Evolutionary conservation across 2,113 vertebrate species (phyloP).

Genomic region (Ascaphus truei): DNA sequence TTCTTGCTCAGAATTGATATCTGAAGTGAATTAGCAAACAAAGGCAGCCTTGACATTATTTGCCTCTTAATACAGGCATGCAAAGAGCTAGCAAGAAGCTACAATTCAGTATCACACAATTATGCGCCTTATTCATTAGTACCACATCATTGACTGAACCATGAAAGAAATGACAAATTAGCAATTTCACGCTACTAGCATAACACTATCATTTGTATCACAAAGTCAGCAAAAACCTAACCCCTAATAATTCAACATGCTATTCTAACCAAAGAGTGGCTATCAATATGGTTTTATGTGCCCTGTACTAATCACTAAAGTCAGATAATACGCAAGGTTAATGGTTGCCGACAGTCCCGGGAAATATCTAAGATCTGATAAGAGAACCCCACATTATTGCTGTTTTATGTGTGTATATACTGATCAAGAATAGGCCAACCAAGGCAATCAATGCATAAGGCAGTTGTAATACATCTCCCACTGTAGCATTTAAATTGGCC

Average conservation of each 20-base stretch:
- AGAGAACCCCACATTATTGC: constrained; percentile 64
- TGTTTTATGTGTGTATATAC: constrained; percentile 55
- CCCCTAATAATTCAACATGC: constrained; percentile 64
- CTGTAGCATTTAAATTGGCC: constrained; percentile 72
- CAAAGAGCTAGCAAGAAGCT: constrained; percentile 43
- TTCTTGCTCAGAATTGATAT: neutral
- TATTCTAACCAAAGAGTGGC: constrained; percentile 56
- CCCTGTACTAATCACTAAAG: constrained; percentile 78
- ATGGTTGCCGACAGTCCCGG: constrained; percentile 71
- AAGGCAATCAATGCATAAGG: constrained; percentile 72
- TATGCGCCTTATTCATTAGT: constrained; percentile 60
- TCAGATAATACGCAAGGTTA: constrained; percentile 81
- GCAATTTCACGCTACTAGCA: constrained; percentile 59
- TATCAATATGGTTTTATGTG: constrained; percentile 74
- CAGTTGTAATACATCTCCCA: constrained; percentile 68
- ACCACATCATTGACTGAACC: constrained; percentile 58
- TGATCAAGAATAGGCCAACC: constrained; percentile 58
- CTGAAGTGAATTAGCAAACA: constrained; percentile 36
- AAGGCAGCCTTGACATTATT: constrained; percentile 41
- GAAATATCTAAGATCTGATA: constrained; percentile 79
- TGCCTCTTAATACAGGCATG: constrained; percentile 10
- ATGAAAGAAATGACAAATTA: constrained; percentile 80
- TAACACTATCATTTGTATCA: constrained; percentile 77
- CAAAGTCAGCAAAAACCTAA: constrained; percentile 76
- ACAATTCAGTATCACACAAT: constrained; percentile 41